These are phyloP conservation scores for Anabacerthia variegaticeps DNA, from an alignment of 2,797 vertebrate species.

Conservation along the genomic window DNA sequence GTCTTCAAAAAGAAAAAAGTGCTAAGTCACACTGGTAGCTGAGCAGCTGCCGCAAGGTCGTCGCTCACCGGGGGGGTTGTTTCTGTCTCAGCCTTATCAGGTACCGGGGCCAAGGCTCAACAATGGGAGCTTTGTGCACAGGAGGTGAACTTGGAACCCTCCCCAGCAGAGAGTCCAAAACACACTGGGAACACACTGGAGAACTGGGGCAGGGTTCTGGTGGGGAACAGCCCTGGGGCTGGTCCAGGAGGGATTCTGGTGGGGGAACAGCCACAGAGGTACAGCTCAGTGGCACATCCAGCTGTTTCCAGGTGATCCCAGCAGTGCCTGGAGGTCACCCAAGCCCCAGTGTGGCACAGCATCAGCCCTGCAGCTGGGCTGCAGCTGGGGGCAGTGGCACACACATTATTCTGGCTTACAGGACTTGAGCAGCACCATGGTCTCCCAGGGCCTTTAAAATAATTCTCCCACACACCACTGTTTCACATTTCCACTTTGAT, in stretches of 20 bases:
- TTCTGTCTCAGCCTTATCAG: neutral
- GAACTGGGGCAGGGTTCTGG: neutral
- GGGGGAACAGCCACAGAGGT: neutral
- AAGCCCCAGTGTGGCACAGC: neutral
- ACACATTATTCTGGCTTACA: neutral
- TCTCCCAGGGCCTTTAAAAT: neutral
- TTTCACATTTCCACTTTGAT: neutral
- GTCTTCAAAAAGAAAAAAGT: constrained; percentile 77
- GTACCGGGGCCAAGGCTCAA: neutral
- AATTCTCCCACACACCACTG: neutral
- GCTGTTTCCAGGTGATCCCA: neutral
- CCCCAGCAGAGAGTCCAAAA: neutral
- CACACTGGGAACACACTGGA: neutral
- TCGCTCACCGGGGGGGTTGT: neutral
- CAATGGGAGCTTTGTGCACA: neutral
- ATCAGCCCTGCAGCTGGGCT: neutral
- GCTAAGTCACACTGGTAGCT: constrained; percentile 53
- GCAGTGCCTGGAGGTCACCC: neutral
- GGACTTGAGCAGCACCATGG: neutral
- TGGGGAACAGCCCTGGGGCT: neutral
- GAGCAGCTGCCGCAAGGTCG: constrained; percentile 31
- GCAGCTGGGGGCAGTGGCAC: neutral
- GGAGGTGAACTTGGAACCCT: neutral
- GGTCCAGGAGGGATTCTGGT: neutral
- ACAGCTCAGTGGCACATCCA: fast-evolving